Percentiles rank a stretch among this genome's conserved stretches.
These are phyloP conservation scores for Ophonus ardosiacus DNA, from an alignment of 2,888 invertebrate species.

Conservation along the genomic window DNA sequence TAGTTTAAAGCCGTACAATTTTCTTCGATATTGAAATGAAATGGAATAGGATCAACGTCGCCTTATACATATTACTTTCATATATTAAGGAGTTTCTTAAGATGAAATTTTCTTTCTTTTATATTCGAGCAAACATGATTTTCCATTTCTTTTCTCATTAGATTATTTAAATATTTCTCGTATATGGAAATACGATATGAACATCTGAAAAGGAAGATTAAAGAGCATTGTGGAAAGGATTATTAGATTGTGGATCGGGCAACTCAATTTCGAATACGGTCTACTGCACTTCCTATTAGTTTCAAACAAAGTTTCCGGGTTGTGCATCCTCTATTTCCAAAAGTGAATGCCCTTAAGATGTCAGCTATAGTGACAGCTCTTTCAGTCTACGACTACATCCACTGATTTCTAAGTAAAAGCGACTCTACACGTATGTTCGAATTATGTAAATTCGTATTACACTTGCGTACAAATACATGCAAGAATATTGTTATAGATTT, in stretches of 20 bases:
- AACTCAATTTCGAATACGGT: not conserved
- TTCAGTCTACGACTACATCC: too few species aligned
- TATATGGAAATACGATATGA: not conserved
- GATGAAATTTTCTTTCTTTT: not conserved
- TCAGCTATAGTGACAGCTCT: too few species aligned
- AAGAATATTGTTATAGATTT: too few species aligned
- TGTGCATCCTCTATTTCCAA: not conserved
- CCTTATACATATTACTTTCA: not conserved
- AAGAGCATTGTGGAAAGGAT: not conserved
- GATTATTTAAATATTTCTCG: not conserved
- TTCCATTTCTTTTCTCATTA: not conserved
- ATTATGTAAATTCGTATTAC: too few species aligned
- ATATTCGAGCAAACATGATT: not conserved
- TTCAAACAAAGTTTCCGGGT: not conserved
- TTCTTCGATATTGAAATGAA: not conserved
- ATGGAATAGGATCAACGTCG: not conserved
- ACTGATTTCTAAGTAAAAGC: too few species aligned
- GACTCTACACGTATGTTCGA: too few species aligned
- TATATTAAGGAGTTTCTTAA: not conserved
- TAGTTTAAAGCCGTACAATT: not conserved
- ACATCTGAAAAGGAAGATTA: not conserved
- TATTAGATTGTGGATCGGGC: not conserved
- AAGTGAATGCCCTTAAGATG: not conserved
- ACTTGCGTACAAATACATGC: too few species aligned
- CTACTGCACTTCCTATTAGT: not conserved